Evolutionary conservation across 2,888 invertebrate genomes (phyloP), one percentile per base, ranked within the genome.

Genomic region (Hemaris fuciformis): DNA sequence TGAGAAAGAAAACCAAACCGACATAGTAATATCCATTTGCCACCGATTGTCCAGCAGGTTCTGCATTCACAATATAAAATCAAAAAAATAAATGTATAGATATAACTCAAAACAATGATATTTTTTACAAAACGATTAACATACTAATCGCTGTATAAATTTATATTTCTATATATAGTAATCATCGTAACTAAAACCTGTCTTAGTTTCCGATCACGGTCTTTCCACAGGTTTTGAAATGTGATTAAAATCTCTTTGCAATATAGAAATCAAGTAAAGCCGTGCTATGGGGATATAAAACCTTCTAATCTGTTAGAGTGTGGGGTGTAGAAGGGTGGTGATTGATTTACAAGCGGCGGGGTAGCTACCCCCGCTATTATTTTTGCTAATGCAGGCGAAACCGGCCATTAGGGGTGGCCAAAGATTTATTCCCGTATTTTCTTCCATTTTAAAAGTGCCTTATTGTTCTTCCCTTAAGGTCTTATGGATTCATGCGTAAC

Each of bases 311-410:
- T 31, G 27, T 23, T 22, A 34, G 20, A 57, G 57, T 62, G 23
- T n/a, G 20, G 10, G 15, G 25, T 59, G 45, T 4, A 38, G 8
- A 56, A 42, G 53, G 15, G 43, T 56, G 42, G 41, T 57, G 56
- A 57, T 84, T 84, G 87, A 87, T 85, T 86, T 41, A 18, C 8
- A 41, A 56, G 18, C 31, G 34, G 18, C 31, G 18, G 58, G 42
- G 58, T 58, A 23, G 25, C 59, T 13, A 42, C 76, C 70, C 66
- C 61, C 70, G 58, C 66, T 70, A 76, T 81, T 79, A 79, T 77
- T 81, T 80, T 68, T 76, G 77, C 76, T 77, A 80, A 80, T 79
- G 78, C 76, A 75, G 76, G 73, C 74, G 75, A 71, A 46, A 38
- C 46, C 18, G 67, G 67, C 74, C 71, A 75, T 77, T 76, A 74